These are phyloP conservation scores for Bombus pascuorum DNA, from an alignment of 1,140 invertebrate genomes.

Conservation along the genomic window DNA sequence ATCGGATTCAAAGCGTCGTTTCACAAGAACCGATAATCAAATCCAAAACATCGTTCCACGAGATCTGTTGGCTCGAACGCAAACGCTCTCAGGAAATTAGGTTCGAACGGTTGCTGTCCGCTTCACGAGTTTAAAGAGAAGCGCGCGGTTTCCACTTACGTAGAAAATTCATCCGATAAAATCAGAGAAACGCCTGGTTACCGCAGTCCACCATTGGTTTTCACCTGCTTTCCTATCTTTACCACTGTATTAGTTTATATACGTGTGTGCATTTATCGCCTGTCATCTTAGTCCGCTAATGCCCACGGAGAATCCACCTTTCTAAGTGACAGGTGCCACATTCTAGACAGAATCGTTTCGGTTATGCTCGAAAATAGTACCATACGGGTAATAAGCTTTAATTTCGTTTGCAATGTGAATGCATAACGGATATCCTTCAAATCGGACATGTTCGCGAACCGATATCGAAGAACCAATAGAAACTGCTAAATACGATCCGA, in stretches of 20 bases:
- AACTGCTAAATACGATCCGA: background rate
- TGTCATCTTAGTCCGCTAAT: slow-evolving; percentile 62
- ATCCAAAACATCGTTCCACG: background rate
- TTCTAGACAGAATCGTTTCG: slow-evolving; percentile 44
- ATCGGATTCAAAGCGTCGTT: background rate
- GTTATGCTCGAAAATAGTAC: slow-evolving; percentile 43
- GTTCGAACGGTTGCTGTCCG: background rate
- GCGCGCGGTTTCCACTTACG: background rate
- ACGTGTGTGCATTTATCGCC: slow-evolving; percentile 57
- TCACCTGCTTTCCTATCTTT: slow-evolving; percentile 70
- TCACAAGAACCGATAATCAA: background rate
- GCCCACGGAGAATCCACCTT: slow-evolving; percentile 44
- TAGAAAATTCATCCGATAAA: slow-evolving; percentile 42
- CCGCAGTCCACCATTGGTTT: slow-evolving; percentile 26
- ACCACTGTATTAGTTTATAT: background rate
- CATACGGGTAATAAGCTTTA: background rate
- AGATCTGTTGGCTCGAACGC: background rate
- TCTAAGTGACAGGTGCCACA: slow-evolving; percentile 61
- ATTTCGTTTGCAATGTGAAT: background rate
- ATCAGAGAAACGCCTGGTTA: slow-evolving; percentile 10
- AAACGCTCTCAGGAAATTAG: background rate
- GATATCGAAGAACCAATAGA: background rate
- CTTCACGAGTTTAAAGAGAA: background rate
- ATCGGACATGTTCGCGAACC: too few relatives aligned
- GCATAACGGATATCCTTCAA: background rate